Evolutionary conservation across 1,140 invertebrate species (phyloP), one percentile per base, ranked within the genome.

Genomic region (Lordiphosa stackelbergi): DNA sequence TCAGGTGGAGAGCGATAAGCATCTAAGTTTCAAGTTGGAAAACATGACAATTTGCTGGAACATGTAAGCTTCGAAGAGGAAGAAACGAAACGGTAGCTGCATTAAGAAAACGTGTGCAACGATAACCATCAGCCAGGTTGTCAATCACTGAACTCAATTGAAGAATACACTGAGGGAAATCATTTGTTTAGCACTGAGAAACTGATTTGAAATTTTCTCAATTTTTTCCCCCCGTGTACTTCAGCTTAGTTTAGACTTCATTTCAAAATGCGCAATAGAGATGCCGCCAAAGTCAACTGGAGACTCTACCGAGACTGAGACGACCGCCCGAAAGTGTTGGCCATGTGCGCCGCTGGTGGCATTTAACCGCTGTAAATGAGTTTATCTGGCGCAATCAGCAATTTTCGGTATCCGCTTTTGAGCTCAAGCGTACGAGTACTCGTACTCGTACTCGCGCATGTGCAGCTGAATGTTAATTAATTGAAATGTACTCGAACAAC

Each of bases 391-490:
- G 71, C 83, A 83, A 86, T 86, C 84, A 69, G 83, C 83, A 79
- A 73, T 86, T 83, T 85, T 85, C 83, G 73, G 83, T 85, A 84
- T 86, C 84, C 84, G 83, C 83, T 85, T 85, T 74, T 79, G 71
- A 31, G 28, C 28, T 31, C 7, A 28, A 28, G 24, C 24, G 24
- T 28, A 28, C 24, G 28, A 31, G 28, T 31, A 31, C 28, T 31
- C 45, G 22, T 22, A 22, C 22, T 37, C 45, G 45, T 53, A 34
- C 34, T n/a, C 43, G 62, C 79, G 79, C 71, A 85, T 85, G 79
- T 73, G 79, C 79, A 85, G 69, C 53, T 85, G 79, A 85, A 85
- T 85, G 72, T 81, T 85, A 85, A 85, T 85, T 85, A 85, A 85
- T 73, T 85, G 71, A 79, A 85, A 85, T 75, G 74, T 85, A 83